Evolutionary conservation across 2,113 vertebrate species (phyloP).

Genomic region (Heteronetta atricapilla): DNA sequence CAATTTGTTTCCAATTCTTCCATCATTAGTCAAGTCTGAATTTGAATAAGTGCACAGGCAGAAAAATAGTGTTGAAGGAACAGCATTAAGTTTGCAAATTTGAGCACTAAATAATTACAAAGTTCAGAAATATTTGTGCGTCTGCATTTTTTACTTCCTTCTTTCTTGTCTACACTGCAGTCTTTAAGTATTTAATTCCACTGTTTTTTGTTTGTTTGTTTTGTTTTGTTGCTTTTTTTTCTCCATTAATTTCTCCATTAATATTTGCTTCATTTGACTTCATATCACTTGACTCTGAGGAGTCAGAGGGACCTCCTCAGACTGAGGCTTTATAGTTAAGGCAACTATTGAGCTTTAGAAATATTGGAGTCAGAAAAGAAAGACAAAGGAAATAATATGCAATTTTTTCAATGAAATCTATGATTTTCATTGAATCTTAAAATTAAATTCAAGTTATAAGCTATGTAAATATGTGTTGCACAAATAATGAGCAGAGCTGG

Average conservation of each 20-base stretch:
- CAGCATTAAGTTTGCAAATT: not conserved
- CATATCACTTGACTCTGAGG: not conserved
- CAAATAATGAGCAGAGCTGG: not conserved
- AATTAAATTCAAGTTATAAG: not conserved
- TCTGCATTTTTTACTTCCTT: not conserved
- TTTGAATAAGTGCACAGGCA: not conserved
- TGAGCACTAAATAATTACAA: not conserved
- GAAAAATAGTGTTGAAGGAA: not conserved
- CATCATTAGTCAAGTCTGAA: not conserved
- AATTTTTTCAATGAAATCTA: not conserved
- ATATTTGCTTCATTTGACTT: not conserved
- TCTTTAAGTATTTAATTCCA: not conserved
- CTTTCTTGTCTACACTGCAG: not conserved
- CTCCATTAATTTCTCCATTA: not conserved
- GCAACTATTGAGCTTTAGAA: not conserved
- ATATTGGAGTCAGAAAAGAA: not conserved
- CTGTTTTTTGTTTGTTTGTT: accelerated
- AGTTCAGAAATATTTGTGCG: not conserved
- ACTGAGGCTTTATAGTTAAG: not conserved
- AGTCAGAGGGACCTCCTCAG: not conserved
- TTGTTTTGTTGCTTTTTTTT: too few relatives aligned
- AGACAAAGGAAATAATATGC: not conserved
- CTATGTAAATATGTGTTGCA: not conserved
- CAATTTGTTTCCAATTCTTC: not conserved
- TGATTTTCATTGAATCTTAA: not conserved